These are phyloP conservation scores for Agonum fuliginosum DNA, from an alignment of 2,888 invertebrate species.

Conservation along the genomic window DNA sequence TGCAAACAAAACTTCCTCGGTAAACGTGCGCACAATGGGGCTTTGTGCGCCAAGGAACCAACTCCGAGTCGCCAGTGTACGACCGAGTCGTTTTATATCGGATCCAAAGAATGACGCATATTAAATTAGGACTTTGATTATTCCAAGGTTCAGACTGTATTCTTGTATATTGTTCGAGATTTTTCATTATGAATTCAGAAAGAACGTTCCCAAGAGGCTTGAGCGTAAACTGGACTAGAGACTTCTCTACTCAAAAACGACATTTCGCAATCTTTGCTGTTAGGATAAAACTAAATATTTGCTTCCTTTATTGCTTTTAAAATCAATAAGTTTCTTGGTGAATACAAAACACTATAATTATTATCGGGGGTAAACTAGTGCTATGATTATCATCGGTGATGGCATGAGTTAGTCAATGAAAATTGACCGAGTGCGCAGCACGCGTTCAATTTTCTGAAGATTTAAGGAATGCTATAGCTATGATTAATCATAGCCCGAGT, in stretches of 20 bases:
- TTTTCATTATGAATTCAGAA: conserved; percentile 57
- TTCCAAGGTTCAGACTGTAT: conserved; percentile 48
- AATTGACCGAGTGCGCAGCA: no score
- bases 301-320: no score
- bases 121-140: conserved; percentile 59
- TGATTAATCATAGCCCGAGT: no score
- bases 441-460: no score
- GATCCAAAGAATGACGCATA: conserved; percentile 57
- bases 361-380: no score
- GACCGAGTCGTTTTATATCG: conserved; percentile 48
- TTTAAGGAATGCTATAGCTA: no score
- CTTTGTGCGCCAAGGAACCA: conserved; percentile 32
- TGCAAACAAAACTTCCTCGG: conserved; percentile 57
- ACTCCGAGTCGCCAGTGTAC: conserved; percentile 39
- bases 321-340: no score
- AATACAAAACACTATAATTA: no score
- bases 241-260: conserved; percentile 21
- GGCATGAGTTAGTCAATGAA: no score
- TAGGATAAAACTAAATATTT: conserved; percentile 4
- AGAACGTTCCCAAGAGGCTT: conserved; percentile 45
- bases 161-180: conserved; percentile 54
- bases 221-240: conserved; percentile 41
- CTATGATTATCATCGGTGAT: no score
- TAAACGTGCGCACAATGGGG: conserved; percentile 49
- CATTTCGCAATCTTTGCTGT: conserved; percentile 17